Percentiles rank a stretch among this genome's conserved stretches.
phyloP scores from a whole-genome alignment of 2,797 vertebrate species.

The Nyctibius grandis region DNA sequence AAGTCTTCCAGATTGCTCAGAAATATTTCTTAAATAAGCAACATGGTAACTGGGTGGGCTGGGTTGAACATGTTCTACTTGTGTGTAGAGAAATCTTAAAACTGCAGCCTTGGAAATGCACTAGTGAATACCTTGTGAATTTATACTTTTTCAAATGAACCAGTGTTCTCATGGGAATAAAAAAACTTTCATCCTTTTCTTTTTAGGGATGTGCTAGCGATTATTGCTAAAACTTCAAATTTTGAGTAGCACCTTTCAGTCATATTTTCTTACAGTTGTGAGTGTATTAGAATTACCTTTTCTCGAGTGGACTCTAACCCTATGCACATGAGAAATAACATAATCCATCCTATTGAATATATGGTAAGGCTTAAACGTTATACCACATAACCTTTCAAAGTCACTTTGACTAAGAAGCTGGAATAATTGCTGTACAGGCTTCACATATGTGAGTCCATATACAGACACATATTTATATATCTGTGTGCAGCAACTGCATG shows the following conservation, averaged over 20 bases:
- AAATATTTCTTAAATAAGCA: neutral
- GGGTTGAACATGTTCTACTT: neutral
- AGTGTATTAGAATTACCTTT: neutral
- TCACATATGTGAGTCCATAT: neutral
- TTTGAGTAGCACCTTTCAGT: neutral
- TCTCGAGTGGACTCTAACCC: neutral
- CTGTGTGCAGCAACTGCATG: neutral
- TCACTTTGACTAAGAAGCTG: neutral
- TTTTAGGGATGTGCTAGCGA: neutral
- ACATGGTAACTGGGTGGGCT: neutral
- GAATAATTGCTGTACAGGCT: rapidly evolving
- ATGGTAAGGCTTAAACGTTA: neutral
- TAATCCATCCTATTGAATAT: neutral
- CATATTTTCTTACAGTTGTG: neutral
- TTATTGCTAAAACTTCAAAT: neutral
- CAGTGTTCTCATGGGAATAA: neutral
- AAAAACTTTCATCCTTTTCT: neutral
- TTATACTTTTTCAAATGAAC: neutral
- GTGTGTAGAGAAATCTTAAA: neutral
- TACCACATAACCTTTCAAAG: neutral
- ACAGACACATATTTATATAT: neutral
- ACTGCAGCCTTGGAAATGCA: neutral
- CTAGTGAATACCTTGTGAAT: neutral
- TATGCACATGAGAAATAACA: neutral
- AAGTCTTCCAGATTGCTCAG: neutral